Evolutionary conservation across 2,113 vertebrate species (phyloP), one percentile per base, ranked within the genome.

Genomic region (Alexandromys fortis): DNA sequence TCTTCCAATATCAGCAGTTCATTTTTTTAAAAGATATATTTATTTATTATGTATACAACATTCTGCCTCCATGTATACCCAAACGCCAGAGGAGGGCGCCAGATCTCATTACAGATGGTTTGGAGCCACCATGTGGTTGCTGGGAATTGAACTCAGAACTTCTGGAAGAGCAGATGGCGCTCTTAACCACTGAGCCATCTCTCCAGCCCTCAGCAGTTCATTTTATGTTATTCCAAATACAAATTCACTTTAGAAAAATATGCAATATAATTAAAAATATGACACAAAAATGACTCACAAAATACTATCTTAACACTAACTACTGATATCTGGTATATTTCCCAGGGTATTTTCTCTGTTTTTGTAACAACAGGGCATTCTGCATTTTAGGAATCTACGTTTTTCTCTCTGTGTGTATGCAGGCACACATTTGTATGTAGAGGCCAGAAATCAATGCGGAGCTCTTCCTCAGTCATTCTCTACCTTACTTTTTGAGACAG

Each of bases 251-350:
- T 77, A 89, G n/a, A 63, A 82, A 96, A 95, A 68, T 55, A 86
- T 22, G 83, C 65, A 94, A 95, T 81, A 75, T 9, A 91, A 13
- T n/a, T 89, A 70, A 96, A 70, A 90, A 21, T 75, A 89, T 28
- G 63, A 92, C 72, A n/a, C 28, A 81, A 75, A 72, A 77, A 42
- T 33, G 76, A 75, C 49, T 33, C 55, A 55, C 7, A 96, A 26
- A 3, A 28, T 35, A 12, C 22, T 67, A 35, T 76, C 61, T 70
- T 70, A 76, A 70, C 10, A 26, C 65, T 42, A 28, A 22, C 47
- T 82, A 65, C 0, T 70, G 30, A 52, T n/a, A 14, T 19, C 4
- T 38, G 77, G 30, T 2, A 14, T 5, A 42, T 55, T 30, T 47
- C 8, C 17, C 21, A 5, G 1, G 35, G 17, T 77, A 63, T 73